Evolutionary conservation across 1,140 invertebrate species (phyloP).

Genomic region (Ephestia elutella): DNA sequence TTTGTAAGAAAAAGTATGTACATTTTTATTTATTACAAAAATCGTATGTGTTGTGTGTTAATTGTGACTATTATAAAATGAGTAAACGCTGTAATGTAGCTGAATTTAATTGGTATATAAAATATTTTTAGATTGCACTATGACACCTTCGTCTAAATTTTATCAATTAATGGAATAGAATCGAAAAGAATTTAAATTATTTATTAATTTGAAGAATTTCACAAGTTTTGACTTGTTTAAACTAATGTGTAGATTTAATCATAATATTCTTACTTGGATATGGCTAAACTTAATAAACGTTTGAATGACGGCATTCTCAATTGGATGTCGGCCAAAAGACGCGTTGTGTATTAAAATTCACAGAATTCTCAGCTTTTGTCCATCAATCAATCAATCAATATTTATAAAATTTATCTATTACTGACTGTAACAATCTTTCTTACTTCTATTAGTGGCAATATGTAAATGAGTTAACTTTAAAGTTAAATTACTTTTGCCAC

Average conservation of each 20-base stretch:
- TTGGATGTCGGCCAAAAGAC: too few species aligned
- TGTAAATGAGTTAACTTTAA: too few species aligned
- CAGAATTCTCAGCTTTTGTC: too few species aligned
- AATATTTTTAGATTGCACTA: constrained; percentile 5
- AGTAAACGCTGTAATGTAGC: not conserved
- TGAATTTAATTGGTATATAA: constrained; percentile 1
- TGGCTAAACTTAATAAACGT: not conserved
- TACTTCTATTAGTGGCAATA: too few species aligned
- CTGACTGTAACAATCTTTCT: too few species aligned
- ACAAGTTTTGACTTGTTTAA: not conserved
- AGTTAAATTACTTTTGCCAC: too few species aligned
- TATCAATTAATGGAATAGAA: constrained; percentile 2
- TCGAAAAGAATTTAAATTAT: constrained; percentile 4
- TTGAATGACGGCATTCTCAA: too few species aligned
- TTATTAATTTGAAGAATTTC: not conserved
- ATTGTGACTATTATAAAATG: constrained; percentile 5
- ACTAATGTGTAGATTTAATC: not conserved
- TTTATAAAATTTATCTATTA: too few species aligned
- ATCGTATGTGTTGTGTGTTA: constrained; percentile 3
- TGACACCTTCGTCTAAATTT: not conserved
- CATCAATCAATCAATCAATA: too few species aligned
- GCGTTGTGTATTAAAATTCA: too few species aligned
- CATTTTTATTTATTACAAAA: constrained; percentile 4
- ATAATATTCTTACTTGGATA: not conserved
- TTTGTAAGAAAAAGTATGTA: constrained; percentile 1